These are phyloP conservation scores for Nomada fabriciana DNA, from an alignment of 2,888 invertebrate species.

Conservation along the genomic window DNA sequence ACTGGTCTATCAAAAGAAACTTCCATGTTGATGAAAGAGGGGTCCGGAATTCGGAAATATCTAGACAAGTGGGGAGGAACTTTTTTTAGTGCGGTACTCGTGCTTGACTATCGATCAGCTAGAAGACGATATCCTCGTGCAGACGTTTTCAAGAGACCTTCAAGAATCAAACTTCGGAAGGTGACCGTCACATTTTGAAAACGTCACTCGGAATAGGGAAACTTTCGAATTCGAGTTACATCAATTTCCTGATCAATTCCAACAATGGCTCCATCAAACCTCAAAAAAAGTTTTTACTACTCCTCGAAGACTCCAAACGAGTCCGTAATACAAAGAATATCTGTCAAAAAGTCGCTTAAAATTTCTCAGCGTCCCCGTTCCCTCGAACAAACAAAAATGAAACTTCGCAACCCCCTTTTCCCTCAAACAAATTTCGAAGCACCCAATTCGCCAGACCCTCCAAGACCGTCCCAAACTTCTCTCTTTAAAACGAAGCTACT, in stretches of 20 bases:
- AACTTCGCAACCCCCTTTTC: no score
- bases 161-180: neutral
- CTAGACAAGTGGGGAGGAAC: neutral
- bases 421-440: no score
- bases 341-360: neutral
- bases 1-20: neutral
- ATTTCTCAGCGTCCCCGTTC: neutral
- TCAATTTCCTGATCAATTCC: conserved; percentile 13
- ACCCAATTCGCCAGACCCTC: no score
- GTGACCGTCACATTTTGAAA: neutral
- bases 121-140: neutral
- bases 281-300: neutral
- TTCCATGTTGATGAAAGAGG: neutral
- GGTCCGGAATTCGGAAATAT: neutral
- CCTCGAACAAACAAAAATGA: no score
- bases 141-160: neutral
- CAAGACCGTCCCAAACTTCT: no score
- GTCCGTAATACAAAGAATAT: neutral
- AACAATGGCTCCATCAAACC: neutral
- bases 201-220: neutral
- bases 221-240: neutral
- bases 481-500: no score
- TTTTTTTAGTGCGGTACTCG: neutral
- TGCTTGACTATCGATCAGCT: neutral
- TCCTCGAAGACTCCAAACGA: neutral